These are phyloP conservation scores for Hoplodrina ambigua DNA, from an alignment of 2,888 invertebrate genomes.

Conservation along the genomic window DNA sequence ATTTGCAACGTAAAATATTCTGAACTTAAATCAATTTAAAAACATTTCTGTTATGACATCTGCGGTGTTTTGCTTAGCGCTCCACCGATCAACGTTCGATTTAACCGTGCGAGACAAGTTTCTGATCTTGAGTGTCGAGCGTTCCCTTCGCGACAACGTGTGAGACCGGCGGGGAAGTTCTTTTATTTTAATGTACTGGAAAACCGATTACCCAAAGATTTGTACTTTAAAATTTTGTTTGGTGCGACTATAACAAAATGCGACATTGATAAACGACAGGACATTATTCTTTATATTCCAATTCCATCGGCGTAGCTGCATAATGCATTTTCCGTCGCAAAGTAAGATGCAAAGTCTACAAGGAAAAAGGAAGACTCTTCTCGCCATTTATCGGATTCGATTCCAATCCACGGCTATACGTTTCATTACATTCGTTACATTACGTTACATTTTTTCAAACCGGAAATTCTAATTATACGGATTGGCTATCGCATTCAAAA, in stretches of 20 bases:
- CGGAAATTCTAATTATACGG: slow-evolving; percentile 1
- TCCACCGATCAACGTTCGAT: slow-evolving; percentile 3
- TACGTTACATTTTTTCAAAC: neutral
- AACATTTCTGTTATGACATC: slow-evolving; percentile 33
- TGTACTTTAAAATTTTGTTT: slow-evolving; percentile 11
- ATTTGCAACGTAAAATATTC: slow-evolving; percentile 45
- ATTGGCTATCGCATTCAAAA: neutral
- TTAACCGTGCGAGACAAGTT: slow-evolving; percentile 21
- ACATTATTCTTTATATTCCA: slow-evolving; percentile 33
- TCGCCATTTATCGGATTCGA: slow-evolving; percentile 13
- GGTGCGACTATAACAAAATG: slow-evolving; percentile 19
- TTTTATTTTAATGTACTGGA: neutral
- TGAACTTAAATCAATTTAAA: slow-evolving; percentile 43
- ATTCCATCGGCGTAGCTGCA: slow-evolving; percentile 15
- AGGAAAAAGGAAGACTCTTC: neutral
- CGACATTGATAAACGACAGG: slow-evolving; percentile 44
- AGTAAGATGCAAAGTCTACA: slow-evolving; percentile 8
- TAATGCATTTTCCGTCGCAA: slow-evolving; percentile 26
- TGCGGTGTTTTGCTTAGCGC: slow-evolving; percentile 22
- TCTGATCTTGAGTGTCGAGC: neutral
- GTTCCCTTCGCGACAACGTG: neutral
- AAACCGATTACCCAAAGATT: slow-evolving; percentile 3
- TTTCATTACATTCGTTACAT: too few relatives aligned
- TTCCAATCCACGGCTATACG: slow-evolving; percentile 3
- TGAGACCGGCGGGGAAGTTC: neutral